A percentile compares a stretch with the other conserved stretches of the same genome.
phyloP scores from a whole-genome alignment of 2,888 invertebrate genomes.

The Euplexia lucipara region DNA sequence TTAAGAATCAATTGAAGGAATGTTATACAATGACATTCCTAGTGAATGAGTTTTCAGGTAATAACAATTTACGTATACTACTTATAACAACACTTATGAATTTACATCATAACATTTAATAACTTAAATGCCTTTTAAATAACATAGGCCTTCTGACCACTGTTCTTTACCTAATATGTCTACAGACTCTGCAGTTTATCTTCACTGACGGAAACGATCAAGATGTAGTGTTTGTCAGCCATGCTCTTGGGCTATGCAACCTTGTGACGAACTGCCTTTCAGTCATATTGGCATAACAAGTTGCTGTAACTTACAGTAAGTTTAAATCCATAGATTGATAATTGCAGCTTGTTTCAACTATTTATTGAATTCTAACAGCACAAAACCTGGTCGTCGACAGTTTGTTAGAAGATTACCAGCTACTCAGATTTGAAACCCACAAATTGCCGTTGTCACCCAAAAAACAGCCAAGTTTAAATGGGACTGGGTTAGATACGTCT shows the following conservation, averaged over 20 bases:
- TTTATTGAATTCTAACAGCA: too few relatives aligned
- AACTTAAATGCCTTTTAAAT: background rate
- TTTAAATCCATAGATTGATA: too few relatives aligned
- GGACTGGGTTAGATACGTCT: too few relatives aligned
- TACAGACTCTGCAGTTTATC: background rate
- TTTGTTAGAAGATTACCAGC: too few relatives aligned
- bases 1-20: constrained; percentile 29
- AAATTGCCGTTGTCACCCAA: too few relatives aligned
- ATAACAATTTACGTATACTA: constrained; percentile 1
- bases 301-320: too few relatives aligned
- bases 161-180: background rate
- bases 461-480: too few relatives aligned
- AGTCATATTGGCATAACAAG: too few relatives aligned
- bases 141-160: background rate
- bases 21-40: constrained; percentile 23
- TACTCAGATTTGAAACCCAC: too few relatives aligned
- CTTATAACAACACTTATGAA: background rate
- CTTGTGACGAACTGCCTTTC: background rate
- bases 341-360: background rate
- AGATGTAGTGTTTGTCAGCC: background rate
- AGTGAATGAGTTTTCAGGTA: constrained; percentile 25
- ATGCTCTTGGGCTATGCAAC: background rate
- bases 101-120: background rate
- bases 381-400: too few relatives aligned
- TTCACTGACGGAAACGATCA: background rate